Base-by-base conservation (phyloP, 2,888 invertebrate species). In the Metacarcinus magister region DNA sequence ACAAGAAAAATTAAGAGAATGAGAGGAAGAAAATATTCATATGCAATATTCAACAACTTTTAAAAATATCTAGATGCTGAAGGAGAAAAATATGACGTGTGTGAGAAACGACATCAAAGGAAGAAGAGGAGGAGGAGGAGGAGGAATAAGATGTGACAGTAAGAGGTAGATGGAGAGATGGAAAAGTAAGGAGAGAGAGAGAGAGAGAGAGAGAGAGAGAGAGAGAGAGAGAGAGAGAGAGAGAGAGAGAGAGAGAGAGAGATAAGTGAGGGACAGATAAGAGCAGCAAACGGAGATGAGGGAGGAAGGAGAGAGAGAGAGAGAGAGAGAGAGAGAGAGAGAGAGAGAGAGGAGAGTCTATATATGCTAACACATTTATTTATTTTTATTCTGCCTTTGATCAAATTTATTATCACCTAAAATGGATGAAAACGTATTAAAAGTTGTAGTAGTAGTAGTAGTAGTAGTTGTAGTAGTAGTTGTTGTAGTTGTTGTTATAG, bases 11-110 rank as follows among this genome's bases (percentile, higher is more conserved):
- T 5, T 23, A 67, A 67, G 19, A 67, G 23, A 16, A n/a, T 2
- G n/a, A 16, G 8, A 60, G 16, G 16, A 19, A 10, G 16, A 13
- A 19, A 10, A 19, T 46, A 46, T 46, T 60, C 60, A 2, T 60
- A 60, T 16, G 16, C 19, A 60, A 16, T 39, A 87, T 23, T 43
- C 28, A 19, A 82, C 82, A 94, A 75, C 67, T 87, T 75, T 82
- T 82, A 2, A 19, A 93, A 48, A n/a, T n/a, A n/a, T n/a, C n/a
- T n/a, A n/a, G n/a, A 93, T 93, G 48, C 87, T 89, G 13, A 32
- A 2, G 89, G 28, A 13, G 39, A 89, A 13, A 60, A 60, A 60
- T 16, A 60, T 60, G 7, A 2, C 60, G 60, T 60, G 60, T 60
- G 60, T 5, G 60, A 60, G 60, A 60, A 60, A 19, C 7, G 60